Conservation (phyloP, 2,888 invertebrate species). For the Eristalis tenax region DNA sequence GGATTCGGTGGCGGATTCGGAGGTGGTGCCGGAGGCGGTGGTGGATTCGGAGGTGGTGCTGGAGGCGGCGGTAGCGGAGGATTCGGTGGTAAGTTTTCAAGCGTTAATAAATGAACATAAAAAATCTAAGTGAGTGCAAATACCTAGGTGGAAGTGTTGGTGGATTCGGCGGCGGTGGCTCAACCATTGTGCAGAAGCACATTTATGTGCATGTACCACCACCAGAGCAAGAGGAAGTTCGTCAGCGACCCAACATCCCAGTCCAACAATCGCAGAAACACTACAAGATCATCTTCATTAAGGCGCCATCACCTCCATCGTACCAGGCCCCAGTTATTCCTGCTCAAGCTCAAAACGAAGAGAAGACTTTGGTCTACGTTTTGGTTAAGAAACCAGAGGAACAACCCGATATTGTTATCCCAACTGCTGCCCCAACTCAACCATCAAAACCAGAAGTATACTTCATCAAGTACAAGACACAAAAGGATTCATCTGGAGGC, state of each 20-base stretch:
- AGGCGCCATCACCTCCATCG: conserved; percentile 92
- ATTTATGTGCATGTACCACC: conserved; percentile 95
- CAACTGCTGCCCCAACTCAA: conserved; percentile 89
- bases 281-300: conserved; percentile 96
- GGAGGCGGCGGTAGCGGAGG: conserved; percentile 57
- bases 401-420: conserved; percentile 90
- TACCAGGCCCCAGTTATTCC: conserved; percentile 92
- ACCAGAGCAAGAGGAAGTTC: conserved; percentile 90
- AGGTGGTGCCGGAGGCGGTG: conserved; percentile 69
- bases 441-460: conserved; percentile 95
- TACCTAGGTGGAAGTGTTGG: conserved; percentile 75
- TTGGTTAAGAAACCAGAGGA: conserved; percentile 94
- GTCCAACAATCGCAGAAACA: conserved; percentile 91
- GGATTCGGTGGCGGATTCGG: conserved; percentile 73
- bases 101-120: background rate
- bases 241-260: conserved; percentile 83
- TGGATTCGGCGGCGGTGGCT: conserved; percentile 79
- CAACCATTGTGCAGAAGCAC: conserved; percentile 89
- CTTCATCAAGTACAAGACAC: conserved; percentile 86
- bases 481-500: conserved; percentile 78
- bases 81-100: conserved; percentile 67
- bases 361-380: conserved; percentile 94
- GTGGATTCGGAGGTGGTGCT: conserved; percentile 70
- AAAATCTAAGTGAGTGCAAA: background rate
- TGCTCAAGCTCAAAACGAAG: conserved; percentile 90